phyloP scores from a whole-genome alignment of 2,888 invertebrate genomes.

The Lycaena phlaeas region DNA sequence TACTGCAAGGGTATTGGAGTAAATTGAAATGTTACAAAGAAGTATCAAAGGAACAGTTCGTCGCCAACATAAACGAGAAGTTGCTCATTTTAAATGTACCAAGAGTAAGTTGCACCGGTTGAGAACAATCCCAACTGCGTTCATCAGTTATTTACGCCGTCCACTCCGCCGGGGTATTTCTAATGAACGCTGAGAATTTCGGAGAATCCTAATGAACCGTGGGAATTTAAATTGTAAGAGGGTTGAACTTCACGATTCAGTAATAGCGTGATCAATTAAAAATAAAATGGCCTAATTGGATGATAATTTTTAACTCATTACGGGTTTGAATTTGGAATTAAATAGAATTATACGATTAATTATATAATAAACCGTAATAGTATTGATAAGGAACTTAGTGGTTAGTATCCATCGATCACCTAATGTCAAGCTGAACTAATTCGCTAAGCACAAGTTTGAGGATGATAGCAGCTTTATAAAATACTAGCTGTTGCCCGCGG shows the following conservation, averaged over 20 bases:
- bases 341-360: no score
- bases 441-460: no score
- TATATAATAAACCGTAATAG: no score
- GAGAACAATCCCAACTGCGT: conserved; percentile 70
- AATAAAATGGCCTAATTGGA: background rate
- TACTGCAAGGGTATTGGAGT: no score
- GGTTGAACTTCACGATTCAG: conserved; percentile 3
- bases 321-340: no score
- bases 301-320: background rate
- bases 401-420: no score
- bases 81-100: conserved; percentile 62
- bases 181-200: conserved; percentile 64
- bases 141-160: conserved; percentile 71
- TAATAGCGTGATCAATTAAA: background rate
- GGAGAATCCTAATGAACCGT: conserved; percentile 65
- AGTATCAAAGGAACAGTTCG: conserved; percentile 24
- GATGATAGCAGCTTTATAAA: no score
- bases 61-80: conserved; percentile 19
- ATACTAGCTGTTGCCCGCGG: no score
- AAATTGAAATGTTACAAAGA: no score
- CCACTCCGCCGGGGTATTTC: conserved; percentile 57
- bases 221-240: conserved; percentile 61
- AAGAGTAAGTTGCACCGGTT: conserved; percentile 52
- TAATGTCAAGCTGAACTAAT: no score
- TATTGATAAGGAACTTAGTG: no score